Percentiles rank a stretch among this genome's conserved stretches.
phyloP scores from a whole-genome alignment of 2,113 vertebrate species.

The Ageneiosus marmoratus region DNA sequence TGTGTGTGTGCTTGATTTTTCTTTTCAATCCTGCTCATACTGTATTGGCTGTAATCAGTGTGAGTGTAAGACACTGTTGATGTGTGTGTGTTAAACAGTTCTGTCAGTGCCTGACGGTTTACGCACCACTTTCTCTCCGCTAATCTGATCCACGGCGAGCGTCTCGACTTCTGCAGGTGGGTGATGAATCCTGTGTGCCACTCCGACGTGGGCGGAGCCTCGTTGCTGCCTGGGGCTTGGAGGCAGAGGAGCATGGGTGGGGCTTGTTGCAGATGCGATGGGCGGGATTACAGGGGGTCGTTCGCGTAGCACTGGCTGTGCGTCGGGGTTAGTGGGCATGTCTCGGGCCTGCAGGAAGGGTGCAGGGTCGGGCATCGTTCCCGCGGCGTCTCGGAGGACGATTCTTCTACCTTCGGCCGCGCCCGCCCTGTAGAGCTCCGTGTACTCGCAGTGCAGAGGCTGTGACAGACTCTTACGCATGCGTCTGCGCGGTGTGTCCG shows the following conservation, averaged over 20 bases:
- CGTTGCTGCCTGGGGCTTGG: constrained; percentile 68
- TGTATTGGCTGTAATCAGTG: constrained; percentile 2
- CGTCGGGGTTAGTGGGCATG: constrained; percentile 70
- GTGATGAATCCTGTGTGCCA: constrained; percentile 90
- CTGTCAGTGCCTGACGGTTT: constrained; percentile 92
- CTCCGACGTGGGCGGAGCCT: constrained; percentile 81
- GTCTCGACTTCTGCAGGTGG: constrained; percentile 79
- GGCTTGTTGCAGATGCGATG: constrained; percentile 77
- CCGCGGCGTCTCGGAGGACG: constrained; percentile 83
- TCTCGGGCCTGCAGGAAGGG: constrained; percentile 89
- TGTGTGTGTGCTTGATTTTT: too few relatives aligned
- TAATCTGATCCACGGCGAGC: constrained; percentile 91
- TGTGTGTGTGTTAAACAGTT: constrained; percentile 80
- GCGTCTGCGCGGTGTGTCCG: constrained; percentile 81
- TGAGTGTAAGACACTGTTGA: constrained; percentile 6
- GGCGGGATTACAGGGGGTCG: constrained; percentile 89
- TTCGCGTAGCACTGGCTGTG: constrained; percentile 81
- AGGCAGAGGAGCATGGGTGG: constrained; percentile 70
- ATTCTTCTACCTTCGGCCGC: constrained; percentile 80
- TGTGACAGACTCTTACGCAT: constrained; percentile 98
- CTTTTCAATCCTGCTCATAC: constrained; percentile 15
- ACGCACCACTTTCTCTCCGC: constrained; percentile 80
- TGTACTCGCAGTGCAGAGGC: constrained; percentile 90
- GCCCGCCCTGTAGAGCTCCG: constrained; percentile 89
- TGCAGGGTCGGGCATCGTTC: constrained; percentile 96